Evolutionary conservation across 2,888 invertebrate genomes (phyloP), one percentile per base, ranked within the genome.

Genomic region (Thera britannica): DNA sequence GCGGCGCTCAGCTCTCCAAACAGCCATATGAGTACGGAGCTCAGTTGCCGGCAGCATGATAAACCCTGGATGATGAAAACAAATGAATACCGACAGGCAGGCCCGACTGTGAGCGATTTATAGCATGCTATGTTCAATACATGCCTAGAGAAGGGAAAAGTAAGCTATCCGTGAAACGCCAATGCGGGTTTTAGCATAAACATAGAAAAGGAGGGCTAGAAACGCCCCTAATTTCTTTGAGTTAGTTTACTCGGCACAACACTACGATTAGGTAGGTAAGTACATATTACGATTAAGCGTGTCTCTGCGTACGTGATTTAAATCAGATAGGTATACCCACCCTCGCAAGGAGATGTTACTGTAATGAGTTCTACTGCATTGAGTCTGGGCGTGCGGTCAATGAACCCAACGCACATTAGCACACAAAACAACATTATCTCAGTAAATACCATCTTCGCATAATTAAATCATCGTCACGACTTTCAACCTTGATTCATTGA

Each of bases 31-130:
- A 95, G 89, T 56, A 95, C 92, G 7, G 95, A 94, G 68, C 95
- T 94, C 72, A 95, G 86, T 79, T 95, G 95, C 2, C 95, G 94
- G 67, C 94, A 95, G 81, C 95, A 95, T 11, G 95, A 95, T 41
- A 95, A 80, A 3, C 95, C 95, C 88, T 95, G 83, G 51, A 58
- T 41, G 44, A 64, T 65, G 23, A 34, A 54, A 58, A 55, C 12
- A 58, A 51, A 44, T 58, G 11, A 23, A 36, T 46, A 46, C 5
- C 34, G 34, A 49, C 38, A 52, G 2, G 58, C 44, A 3, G 58
- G 58, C 36, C 34, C n/a, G 12, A 59, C 54, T 55, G 54, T 46
- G 11, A 59, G 46, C 54, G 58, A 11, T 58, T 8, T 35, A 35
- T n/a, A 55, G 34, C 36, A n/a, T 51, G 48, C 48, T n/a, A 48